A percentile compares a stretch with the other conserved stretches of the same genome.
Conservation (phyloP, 1,140 invertebrate genomes). For the Drosophila watanabei region DNA sequence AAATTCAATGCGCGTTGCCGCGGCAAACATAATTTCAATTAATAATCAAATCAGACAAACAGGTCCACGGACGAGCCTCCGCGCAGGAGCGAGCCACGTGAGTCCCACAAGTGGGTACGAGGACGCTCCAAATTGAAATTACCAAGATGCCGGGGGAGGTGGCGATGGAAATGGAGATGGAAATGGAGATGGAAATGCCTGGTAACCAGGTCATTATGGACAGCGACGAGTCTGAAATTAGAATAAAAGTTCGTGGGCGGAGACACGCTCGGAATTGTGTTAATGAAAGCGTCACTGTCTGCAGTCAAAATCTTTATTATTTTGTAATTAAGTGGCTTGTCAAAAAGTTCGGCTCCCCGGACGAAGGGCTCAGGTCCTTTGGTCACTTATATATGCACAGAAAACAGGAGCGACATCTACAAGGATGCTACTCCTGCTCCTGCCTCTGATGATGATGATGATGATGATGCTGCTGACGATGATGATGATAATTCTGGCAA, state of each 20-base stretch:
- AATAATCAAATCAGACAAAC: slow-evolving; percentile 76
- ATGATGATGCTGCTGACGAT: slow-evolving; percentile 11
- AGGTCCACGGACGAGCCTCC: slow-evolving; percentile 40
- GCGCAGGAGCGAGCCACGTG: slow-evolving; percentile 28
- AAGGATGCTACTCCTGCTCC: slow-evolving; percentile 19
- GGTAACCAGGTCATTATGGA: slow-evolving; percentile 79
- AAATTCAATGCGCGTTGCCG: slow-evolving; percentile 71
- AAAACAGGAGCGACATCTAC: slow-evolving; percentile 23
- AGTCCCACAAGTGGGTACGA: slow-evolving; percentile 55
- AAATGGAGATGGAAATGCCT: slow-evolving; percentile 10
- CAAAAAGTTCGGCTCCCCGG: slow-evolving; percentile 39
- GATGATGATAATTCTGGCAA: slow-evolving; percentile 54
- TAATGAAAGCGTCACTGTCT: slow-evolving; percentile 68
- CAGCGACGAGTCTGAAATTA: slow-evolving; percentile 60
- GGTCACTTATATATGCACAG: slow-evolving; percentile 63
- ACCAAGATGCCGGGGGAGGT: slow-evolving; percentile 46
- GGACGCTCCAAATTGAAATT: slow-evolving; percentile 74
- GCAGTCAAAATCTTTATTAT: slow-evolving; percentile 78
- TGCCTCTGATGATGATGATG: not conserved
- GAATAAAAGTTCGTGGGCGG: slow-evolving; percentile 51
- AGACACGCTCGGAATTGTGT: slow-evolving; percentile 62
- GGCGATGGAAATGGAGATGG: not conserved
- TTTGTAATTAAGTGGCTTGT: slow-evolving; percentile 82
- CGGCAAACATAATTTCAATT: slow-evolving; percentile 77
- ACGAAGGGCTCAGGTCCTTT: slow-evolving; percentile 27